Evolutionary conservation across 2,888 invertebrate genomes (phyloP).

Genomic region (Noctua fimbriata): DNA sequence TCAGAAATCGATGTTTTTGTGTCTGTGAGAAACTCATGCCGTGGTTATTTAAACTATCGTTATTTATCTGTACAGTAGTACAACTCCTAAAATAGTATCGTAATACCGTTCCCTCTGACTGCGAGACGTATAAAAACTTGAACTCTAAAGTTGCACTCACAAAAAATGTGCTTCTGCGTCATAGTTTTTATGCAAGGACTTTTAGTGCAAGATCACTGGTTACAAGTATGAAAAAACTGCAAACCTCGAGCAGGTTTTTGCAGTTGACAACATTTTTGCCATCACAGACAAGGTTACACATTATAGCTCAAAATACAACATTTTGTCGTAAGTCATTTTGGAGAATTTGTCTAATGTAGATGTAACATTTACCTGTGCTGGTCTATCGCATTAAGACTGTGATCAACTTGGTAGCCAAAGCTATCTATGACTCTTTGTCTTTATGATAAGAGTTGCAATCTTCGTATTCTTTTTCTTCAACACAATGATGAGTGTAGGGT

Average conservation of each 20-base stretch:
- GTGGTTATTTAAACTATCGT: neutral
- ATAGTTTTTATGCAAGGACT: conserved; percentile 27
- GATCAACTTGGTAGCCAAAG: neutral
- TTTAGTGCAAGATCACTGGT: conserved; percentile 6
- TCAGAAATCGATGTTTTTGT: no score
- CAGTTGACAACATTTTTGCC: conserved; percentile 8
- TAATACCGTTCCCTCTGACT: conserved; percentile 10
- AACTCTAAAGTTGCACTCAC: conserved; percentile 9
- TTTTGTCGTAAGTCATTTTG: neutral
- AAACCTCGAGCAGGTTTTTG: neutral
- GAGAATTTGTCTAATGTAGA: neutral
- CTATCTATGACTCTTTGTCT: neutral
- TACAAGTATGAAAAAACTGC: conserved; percentile 21
- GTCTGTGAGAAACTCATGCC: neutral
- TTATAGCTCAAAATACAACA: neutral
- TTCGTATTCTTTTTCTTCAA: neutral
- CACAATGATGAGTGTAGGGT: neutral
- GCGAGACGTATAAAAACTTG: conserved; percentile 46
- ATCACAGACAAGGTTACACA: conserved; percentile 16
- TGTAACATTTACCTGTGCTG: neutral
- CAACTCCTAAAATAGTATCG: conserved; percentile 9
- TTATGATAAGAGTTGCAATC: neutral
- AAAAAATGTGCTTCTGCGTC: conserved; percentile 49
- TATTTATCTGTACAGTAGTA: conserved; percentile 12
- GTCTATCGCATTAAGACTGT: neutral